Base-by-base conservation (phyloP, 2,888 invertebrate species). In the Macroteleia sp. region DNA sequence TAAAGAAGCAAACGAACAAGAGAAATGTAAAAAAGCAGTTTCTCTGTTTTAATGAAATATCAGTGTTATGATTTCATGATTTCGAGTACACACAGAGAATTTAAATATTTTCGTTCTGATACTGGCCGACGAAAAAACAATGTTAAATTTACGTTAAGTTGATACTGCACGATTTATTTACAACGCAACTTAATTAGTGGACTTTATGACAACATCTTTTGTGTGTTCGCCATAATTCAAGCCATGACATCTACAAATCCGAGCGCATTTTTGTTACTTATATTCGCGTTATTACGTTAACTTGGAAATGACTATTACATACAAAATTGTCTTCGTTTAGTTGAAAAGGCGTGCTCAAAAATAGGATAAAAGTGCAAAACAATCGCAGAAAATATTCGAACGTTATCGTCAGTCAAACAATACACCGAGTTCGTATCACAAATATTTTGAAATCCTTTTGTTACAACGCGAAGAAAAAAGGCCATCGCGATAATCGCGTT, bases 51-150 rank as follows among this genome's bases (percentile, higher is more conserved):
- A 6, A 9, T 9, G 34, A 44, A 44, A 46, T 44, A 17, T 46
- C 9, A 12, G n/a, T 48, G 61, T 61, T 61, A 46, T 61, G 46
- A 61, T 61, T 61, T 34, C 61, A 61, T 61, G 25, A 19, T 12
- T 16, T 17, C 22, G 2, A 36, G 12, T 32, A 34, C 46, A 61
- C 17, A 36, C 34, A 44, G 22, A n/a, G 25, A 36, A 6, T 42
- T 30, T 42, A 46, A 32, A 59, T 19, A 61, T 34, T 34, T 61
- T 25, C n/a, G 9, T 9, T 17, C 2, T 25, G 8, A 32, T 22
- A 59, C 44, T 44, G 22, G 25, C 16, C 10, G 5, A 16, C 14
- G 12, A 19, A 42, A 19, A 30, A 42, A 17, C 20, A 22, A 19
- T n/a, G n/a, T n/a, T 32, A 16, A 57, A 41, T 10, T 41, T 41